Evolutionary conservation across 2,888 invertebrate genomes (phyloP), one percentile per base, ranked within the genome.

Genomic region (Erebia epiphron): DNA sequence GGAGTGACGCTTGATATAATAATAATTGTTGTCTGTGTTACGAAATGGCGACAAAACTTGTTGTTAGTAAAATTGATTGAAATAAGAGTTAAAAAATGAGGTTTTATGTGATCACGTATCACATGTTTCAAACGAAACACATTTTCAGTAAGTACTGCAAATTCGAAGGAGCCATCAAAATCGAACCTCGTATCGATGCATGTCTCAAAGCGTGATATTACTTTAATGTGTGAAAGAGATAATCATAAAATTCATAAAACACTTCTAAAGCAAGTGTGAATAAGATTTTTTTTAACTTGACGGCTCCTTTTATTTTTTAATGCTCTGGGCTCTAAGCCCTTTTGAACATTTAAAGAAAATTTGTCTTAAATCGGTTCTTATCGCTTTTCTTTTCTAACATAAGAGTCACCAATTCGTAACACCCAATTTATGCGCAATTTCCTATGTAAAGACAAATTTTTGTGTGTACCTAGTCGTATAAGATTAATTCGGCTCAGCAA

Each of bases 381-480:
- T 14, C 11, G 50, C 50, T 54, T 54, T 16, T 62, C 5, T 13
- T 62, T 26, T 26, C 46, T 46, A 49, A 46, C 18, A 18, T 18
- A 61, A 61, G 10, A 62, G 60, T 69, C 58, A 54, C 43, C 67
- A 73, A 65, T 26, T 41, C 58, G 71, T 71, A 67, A 63, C 65
- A 67, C 43, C 56, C 13, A 43, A 63, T 49, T 14, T 43, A 43
- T 69, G 49, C 61, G 54, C 60, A 50, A 61, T 54, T 56, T 70
- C 63, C 21, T 69, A 57, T 69, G 57, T 52, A 64, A 70, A 68
- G 21, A 71, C 70, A 70, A 65, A 74, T 74, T 67, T 71, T 65
- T 71, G 67, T 75, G 70, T 76, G 74, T 75, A 62, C 67, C 57
- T 67, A 69, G 67, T 61, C 16, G 60, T 18, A 52, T 69, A 67